Percentiles rank a stretch among this genome's conserved stretches.
Evolutionary conservation across 2,113 vertebrate genomes (phyloP).

Genomic region (Pseudorectes ferrugineus): DNA sequence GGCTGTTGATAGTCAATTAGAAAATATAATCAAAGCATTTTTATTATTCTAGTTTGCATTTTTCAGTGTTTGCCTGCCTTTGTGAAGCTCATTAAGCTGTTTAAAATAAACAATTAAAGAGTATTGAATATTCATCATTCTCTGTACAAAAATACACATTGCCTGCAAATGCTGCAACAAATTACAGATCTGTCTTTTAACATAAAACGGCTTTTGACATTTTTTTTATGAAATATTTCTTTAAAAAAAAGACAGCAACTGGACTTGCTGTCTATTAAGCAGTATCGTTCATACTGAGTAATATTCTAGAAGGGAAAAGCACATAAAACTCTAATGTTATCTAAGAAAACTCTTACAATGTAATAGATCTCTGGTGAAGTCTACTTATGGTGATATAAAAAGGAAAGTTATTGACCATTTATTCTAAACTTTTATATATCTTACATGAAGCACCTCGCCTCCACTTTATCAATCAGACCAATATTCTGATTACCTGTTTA

Average conservation of each 20-base stretch:
- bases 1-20: not conserved
- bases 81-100: conserved; percentile 12
- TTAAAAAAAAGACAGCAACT: not conserved
- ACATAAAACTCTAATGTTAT: not conserved
- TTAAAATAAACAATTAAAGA: conserved; percentile 49
- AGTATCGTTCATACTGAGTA: not conserved
- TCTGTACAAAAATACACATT: not conserved
- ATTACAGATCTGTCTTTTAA: not conserved
- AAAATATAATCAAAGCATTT: conserved; percentile 29
- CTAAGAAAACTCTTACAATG: not conserved
- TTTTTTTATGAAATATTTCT: not conserved
- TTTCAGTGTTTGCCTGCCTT: conserved; percentile 20
- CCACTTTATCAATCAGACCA: not conserved
- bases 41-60: conserved; percentile 8
- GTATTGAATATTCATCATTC: conserved; percentile 38
- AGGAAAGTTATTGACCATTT: not conserved
- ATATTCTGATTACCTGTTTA: not conserved
- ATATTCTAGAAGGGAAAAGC: not conserved
- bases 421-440: not conserved
- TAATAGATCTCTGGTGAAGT: not conserved
- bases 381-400: not conserved
- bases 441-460: not conserved
- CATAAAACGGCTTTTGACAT: not conserved
- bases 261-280: not conserved
- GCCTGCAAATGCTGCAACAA: conserved; percentile 2